phyloP scores from a whole-genome alignment of 2,888 invertebrate species.

The Ichneumon xanthorius region DNA sequence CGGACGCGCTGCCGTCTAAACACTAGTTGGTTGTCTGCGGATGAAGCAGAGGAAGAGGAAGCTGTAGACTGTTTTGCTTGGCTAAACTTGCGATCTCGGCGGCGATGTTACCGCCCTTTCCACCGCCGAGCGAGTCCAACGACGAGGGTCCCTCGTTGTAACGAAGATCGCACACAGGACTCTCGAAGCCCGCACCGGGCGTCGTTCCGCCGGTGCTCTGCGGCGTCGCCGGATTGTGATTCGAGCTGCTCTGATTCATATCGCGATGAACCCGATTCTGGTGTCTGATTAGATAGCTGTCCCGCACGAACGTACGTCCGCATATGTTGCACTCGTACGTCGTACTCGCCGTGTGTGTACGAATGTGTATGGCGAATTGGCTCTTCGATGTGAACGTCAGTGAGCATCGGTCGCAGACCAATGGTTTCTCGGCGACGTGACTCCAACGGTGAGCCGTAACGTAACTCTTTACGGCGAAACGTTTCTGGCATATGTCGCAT shows the following conservation, averaged over 20 bases:
- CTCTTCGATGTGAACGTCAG: constrained; percentile 91
- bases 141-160: constrained; percentile 84
- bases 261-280: constrained; percentile 91
- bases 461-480: constrained; percentile 93
- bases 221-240: constrained; percentile 83
- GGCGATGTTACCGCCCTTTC: constrained; percentile 80
- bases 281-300: constrained; percentile 92
- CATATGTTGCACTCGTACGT: constrained; percentile 92
- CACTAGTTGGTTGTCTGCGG: constrained; percentile 85
- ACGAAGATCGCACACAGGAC: constrained; percentile 83
- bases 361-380: constrained; percentile 91
- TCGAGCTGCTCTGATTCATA: constrained; percentile 80
- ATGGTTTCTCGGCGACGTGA: constrained; percentile 91
- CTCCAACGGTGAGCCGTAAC: constrained; percentile 93
- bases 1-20: constrained; percentile 80
- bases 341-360: constrained; percentile 89
- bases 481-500: constrained; percentile 92
- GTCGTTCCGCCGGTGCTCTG: constrained; percentile 81
- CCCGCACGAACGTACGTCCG: constrained; percentile 90
- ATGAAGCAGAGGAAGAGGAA: constrained; percentile 83
- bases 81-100: constrained; percentile 83
- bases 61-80: constrained; percentile 83
- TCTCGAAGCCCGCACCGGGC: constrained; percentile 82
- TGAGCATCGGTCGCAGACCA: constrained; percentile 90
- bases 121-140: constrained; percentile 80